Conservation (phyloP, 2,888 invertebrate genomes). For the Pseudococcus viburni region DNA sequence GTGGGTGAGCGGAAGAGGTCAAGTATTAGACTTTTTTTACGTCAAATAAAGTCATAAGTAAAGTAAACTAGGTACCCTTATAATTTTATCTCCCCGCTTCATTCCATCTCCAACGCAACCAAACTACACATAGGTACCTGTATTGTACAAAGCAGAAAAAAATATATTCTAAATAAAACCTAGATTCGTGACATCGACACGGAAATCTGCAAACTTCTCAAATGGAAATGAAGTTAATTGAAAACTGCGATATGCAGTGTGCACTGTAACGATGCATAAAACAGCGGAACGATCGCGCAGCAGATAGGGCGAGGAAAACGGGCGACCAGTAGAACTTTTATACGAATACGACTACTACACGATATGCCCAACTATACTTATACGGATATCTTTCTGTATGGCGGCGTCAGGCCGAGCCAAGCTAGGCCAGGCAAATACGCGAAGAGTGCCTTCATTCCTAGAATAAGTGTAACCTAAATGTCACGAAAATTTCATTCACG, state of each 20-base stretch:
- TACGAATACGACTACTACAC: constrained; percentile 1
- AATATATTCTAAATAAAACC: not conserved
- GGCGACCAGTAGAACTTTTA: constrained; percentile 11
- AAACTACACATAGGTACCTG: not conserved
- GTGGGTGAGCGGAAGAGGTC: no score
- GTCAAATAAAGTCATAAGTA: no score
- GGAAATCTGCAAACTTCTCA: constrained; percentile 13
- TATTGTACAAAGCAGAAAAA: not conserved
- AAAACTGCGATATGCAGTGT: not conserved
- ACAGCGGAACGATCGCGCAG: not conserved
- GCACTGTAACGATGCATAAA: constrained; percentile 3
- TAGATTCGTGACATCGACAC: constrained; percentile 30
- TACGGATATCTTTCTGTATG: not conserved
- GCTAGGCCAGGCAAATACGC: not conserved
- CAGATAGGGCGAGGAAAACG: not conserved
- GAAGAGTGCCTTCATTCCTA: constrained; percentile 10
- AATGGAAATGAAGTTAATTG: constrained; percentile 35
- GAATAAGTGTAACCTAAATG: constrained; percentile 48
- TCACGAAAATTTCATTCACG: constrained; percentile 53
- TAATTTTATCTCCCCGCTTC: not conserved
- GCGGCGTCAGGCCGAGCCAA: not conserved
- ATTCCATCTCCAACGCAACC: not conserved
- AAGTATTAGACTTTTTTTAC: no score
- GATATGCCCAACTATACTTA: no score
- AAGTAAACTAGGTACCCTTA: no score